phyloP scores from a whole-genome alignment of 2,888 invertebrate genomes.

The Ichneumon xanthorius region DNA sequence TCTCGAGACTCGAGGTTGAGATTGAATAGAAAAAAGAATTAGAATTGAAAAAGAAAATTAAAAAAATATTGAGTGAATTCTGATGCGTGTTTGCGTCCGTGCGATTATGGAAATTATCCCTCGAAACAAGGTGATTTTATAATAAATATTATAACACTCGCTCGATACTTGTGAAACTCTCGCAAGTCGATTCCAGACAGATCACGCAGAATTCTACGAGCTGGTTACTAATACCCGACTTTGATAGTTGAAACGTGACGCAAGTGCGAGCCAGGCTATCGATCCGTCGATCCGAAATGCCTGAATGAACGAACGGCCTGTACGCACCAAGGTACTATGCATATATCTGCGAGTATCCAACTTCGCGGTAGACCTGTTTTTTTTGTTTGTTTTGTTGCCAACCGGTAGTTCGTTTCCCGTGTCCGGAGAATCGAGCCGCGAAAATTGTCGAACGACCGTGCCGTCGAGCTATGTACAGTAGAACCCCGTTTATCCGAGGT shows the following conservation, averaged over 20 bases:
- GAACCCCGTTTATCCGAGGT: no score
- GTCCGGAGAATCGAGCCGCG: conserved; percentile 29
- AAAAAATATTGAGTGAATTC: conserved; percentile 21
- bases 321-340: neutral
- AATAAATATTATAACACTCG: conserved; percentile 38
- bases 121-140: conserved; percentile 37
- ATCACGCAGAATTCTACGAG: conserved; percentile 32
- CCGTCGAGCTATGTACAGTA: conserved; percentile 2
- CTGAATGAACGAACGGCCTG: conserved; percentile 14
- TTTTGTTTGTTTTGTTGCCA: conserved; percentile 43
- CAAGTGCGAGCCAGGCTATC: conserved; percentile 20
- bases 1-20: neutral
- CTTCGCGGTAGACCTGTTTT: neutral
- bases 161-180: neutral
- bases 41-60: neutral
- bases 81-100: conserved; percentile 1
- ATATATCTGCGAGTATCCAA: neutral
- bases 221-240: neutral
- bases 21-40: neutral
- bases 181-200: conserved; percentile 1
- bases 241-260: conserved; percentile 31
- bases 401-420: conserved; percentile 66
- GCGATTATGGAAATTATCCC: conserved; percentile 42
- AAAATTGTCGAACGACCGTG: conserved; percentile 44
- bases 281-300: conserved; percentile 39